These are phyloP conservation scores for Mimumesa dahlbomi DNA, from an alignment of 2,888 invertebrate genomes.

Conservation along the genomic window DNA sequence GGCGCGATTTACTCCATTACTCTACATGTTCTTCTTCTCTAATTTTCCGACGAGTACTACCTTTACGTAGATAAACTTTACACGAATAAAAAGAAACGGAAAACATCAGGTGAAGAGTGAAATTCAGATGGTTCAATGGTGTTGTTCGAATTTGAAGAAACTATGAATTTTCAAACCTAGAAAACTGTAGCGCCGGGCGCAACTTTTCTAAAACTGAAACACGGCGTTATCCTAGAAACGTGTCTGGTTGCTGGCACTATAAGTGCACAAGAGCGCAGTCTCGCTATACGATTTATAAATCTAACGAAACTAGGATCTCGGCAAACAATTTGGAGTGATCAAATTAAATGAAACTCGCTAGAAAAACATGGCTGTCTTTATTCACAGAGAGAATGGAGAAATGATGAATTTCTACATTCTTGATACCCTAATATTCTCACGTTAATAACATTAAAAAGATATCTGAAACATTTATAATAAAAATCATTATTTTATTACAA, in stretches of 20 bases:
- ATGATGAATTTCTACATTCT: slow-evolving; percentile 1
- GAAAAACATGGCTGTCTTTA: slow-evolving; percentile 14
- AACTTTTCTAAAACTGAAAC: slow-evolving; percentile 29
- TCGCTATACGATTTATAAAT: slow-evolving; percentile 29
- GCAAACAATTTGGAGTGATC: slow-evolving; percentile 34
- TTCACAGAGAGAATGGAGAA: slow-evolving; percentile 22
- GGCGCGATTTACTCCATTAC: slow-evolving; percentile 21
- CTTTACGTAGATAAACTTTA: background rate
- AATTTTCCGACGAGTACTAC: background rate
- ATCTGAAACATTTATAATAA: slow-evolving; percentile 12
- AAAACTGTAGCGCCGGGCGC: slow-evolving; percentile 24
- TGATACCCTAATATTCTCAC: slow-evolving; percentile 6
- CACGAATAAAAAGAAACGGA: background rate
- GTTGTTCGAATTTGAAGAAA: slow-evolving; percentile 16
- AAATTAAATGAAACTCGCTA: slow-evolving; percentile 49
- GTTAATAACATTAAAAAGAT: too few species aligned
- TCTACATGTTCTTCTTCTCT: background rate
- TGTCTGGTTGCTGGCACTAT: slow-evolving; percentile 34
- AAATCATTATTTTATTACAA: slow-evolving; percentile 36
- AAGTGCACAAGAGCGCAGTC: slow-evolving; percentile 39
- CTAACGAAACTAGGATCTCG: slow-evolving; percentile 27
- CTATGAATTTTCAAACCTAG: slow-evolving; percentile 20
- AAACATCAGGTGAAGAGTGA: slow-evolving; percentile 19
- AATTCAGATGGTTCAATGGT: too few species aligned
- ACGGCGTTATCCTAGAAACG: slow-evolving; percentile 23